Base-by-base conservation (phyloP, 2,113 vertebrate genomes). In the Callorhinus ursinus region DNA sequence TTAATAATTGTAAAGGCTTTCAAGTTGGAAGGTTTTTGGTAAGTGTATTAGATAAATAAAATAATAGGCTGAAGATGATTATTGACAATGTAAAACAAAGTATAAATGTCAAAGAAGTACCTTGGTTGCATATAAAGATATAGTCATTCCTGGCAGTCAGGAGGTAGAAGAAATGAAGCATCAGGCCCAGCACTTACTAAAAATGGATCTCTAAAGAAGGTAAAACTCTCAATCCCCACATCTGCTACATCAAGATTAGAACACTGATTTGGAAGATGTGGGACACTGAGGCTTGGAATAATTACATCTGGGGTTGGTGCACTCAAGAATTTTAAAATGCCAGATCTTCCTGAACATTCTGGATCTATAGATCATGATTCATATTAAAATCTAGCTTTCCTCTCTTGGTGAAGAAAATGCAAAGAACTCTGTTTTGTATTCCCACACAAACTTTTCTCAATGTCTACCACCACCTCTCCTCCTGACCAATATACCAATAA, bases 281-380 rank as follows among this genome's bases (percentile, higher is more conserved):
- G 69, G 8, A 31, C 6, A 33, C 14, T 88, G 10, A 77, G 28
- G 86, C 5, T 71, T 82, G 8, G 4, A 61, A 57, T 33, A 49
- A 24, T 49, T 61, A 16, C 10, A 55, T 42, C 24, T 74, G 21
- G 1, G 3, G 13, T 71, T 77, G 1, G 16, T 49, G 1, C 3
- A 33, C n/a, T 74, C 10, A 80, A 89, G 33, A 31, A 59, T 15
- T 94, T 61, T n/a, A 10, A 88, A 88, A 91, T 46, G 4, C 2
- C 24, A 26, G 12, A 14, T 53, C 7, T 85, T 77, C 19, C 49
- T 94, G 24, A 46, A 28, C 0, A 63, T 92, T 76, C 31, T 92
- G 21, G 1, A 67, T 11, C 4, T 21, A 2, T 2, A 61, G n/a
- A 1, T 80, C 1, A 33, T 15, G 63, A 46, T 33, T 11, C 3